Evolutionary conservation across 2,113 vertebrate species (phyloP), one percentile per base, ranked within the genome.

Genomic region (Alosa alosa): DNA sequence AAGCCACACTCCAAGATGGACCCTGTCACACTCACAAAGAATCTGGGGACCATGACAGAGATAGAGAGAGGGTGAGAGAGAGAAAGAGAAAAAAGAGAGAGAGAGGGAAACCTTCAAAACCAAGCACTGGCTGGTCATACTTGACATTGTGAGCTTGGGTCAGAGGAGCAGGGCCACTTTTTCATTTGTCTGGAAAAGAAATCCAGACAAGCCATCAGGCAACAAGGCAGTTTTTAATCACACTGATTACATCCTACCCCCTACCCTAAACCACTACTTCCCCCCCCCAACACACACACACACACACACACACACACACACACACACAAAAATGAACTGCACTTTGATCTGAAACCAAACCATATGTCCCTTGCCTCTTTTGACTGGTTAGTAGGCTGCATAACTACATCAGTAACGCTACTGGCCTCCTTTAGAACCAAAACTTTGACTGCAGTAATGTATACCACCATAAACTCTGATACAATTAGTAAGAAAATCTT

Each of bases 1-100:
- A 87, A 92, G 86, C 60, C 88, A 89, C 87, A 88, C 92, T 90
- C 88, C 91, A 91, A 92, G 94, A 89, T 85, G 50, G 31, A 82
- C 36, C 91, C 93, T 92, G 88, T 93, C 91, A 91, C 83, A 91
- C 84, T 87, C 88, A 85, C 90, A 91, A 91, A 90, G n/a, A 91
- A 90, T 81, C 49, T 15, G 60, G 60, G 60, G 31, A 78, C 31
- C 72, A 78, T 78, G 72, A 78, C 72, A 39, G 72, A 31, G 25
- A 36, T 1, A 36, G 68, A 75, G 64, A 25, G 68, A 36, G 31
- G 3, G n/a, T 36, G 68, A 36, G 68, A 75, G 68, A 31, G 68
- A 4, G 11, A 15, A 11, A 72, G 64, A 31, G 55, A 57, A 18
- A 57, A 18, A 57, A 72, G 2, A 72, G n/a, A 72, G n/a, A 72